These are phyloP conservation scores for Furnarius figulus DNA, from an alignment of 2,113 vertebrate genomes.

Conservation along the genomic window DNA sequence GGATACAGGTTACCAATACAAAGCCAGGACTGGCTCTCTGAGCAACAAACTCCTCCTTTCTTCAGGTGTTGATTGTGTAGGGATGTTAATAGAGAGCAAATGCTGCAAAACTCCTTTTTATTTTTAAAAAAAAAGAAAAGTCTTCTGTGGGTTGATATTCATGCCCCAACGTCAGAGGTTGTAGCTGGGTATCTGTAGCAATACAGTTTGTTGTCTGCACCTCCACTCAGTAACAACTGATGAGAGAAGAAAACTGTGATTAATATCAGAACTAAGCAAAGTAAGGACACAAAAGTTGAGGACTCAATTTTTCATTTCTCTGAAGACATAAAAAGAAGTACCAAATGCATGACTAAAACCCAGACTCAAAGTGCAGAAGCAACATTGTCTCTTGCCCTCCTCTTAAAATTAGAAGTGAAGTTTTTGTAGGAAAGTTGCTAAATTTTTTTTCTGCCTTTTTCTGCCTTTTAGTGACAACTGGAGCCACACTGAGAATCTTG, in stretches of 20 bases:
- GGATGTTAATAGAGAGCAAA: background rate
- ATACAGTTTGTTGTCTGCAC: conserved; percentile 98
- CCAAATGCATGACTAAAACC: background rate
- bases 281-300: background rate
- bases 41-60: background rate
- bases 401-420: background rate
- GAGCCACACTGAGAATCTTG: background rate
- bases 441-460: background rate
- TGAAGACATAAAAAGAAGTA: background rate
- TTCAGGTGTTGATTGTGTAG: background rate
- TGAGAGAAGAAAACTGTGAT: conserved; percentile 3
- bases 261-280: background rate
- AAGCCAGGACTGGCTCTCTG: background rate
- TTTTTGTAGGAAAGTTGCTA: background rate
- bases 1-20: background rate
- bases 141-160: conserved; percentile 44
- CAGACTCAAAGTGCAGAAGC: background rate
- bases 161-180: conserved; percentile 86
- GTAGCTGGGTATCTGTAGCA: conserved; percentile 86
- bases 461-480: background rate
- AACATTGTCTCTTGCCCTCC: background rate
- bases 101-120: background rate
- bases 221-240: conserved; percentile 93
- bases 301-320: background rate
- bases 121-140: background rate